Evolutionary conservation across 2,888 invertebrate genomes (phyloP), one percentile per base, ranked within the genome.

Genomic region (Heteromyza rotundicornis): DNA sequence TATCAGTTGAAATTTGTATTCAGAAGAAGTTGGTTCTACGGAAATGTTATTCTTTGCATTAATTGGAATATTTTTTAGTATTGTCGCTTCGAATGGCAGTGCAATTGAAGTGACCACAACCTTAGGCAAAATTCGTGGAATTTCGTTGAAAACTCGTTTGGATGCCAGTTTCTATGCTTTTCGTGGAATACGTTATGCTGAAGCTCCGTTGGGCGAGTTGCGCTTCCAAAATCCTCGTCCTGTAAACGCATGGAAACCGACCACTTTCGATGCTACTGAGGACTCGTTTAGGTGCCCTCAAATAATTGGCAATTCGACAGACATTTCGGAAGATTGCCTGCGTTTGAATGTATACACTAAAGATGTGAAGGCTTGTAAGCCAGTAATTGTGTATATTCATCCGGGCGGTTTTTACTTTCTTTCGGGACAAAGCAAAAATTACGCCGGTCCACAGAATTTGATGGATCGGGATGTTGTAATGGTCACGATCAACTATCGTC

Each of bases 311-410:
- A 72, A 74, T 50, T 59, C 70, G 60, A 68, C 71, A 1, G 65
- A 74, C 59, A 68, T 82, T 17, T 85, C 85, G 2, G 88, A 88
- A 71, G 87, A 88, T 70, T 88, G 88, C 66, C 77, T 88, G 17
- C 82, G 85, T 8, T 70, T 88, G n/a, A 88, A 88, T 70, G 84
- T 88, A 3, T 88, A 87, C 65, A 84, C 86, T 69, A 68, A 84
- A 67, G 72, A 49, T 74, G 27, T 74, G 2, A 69, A 63, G 16
- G 64, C 32, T 1, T 59, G 63, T 0, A 72, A 68, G 5, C 89
- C 91, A 0, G 90, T 91, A 1, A 80, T 91, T 7, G 85, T 90
- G 1, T 89, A 84, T 77, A 83, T 91, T 53, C 90, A 90, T 81
- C 85, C 87, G 0, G 91, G 90, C 0, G 89, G 86, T 7, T 90